Percentiles rank a stretch among this genome's conserved stretches.
These are phyloP conservation scores for Plebejus argus DNA, from an alignment of 2,888 invertebrate species.

Conservation along the genomic window DNA sequence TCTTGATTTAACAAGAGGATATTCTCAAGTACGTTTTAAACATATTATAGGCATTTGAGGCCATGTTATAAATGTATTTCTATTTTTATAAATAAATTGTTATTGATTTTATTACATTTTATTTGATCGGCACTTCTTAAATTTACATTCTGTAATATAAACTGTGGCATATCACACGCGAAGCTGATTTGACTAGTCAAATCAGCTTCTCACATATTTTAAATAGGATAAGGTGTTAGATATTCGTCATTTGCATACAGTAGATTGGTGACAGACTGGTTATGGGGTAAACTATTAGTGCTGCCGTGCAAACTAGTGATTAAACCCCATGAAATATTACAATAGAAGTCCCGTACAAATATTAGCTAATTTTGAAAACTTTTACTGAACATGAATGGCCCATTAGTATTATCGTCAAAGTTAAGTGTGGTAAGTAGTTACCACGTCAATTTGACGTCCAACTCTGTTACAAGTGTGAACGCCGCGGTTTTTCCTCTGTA, in stretches of 20 bases:
- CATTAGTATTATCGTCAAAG: no score
- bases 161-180: slow-evolving; percentile 72
- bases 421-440: not conserved
- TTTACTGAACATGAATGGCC: no score
- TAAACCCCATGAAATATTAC: no score
- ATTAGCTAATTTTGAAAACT: no score
- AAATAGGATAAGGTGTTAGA: slow-evolving; percentile 66
- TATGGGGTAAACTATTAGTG: slow-evolving; percentile 29
- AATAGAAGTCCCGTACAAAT: no score
- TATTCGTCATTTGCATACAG: slow-evolving; percentile 53
- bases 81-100: not conserved
- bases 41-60: not conserved
- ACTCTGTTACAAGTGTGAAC: not conserved
- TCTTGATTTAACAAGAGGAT: not conserved
- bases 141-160: slow-evolving; percentile 37
- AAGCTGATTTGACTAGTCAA: slow-evolving; percentile 54
- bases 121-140: slow-evolving; percentile 2
- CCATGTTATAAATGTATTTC: not conserved
- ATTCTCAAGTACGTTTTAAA: not conserved
- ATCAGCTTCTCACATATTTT: slow-evolving; percentile 64
- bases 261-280: slow-evolving; percentile 37
- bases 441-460: not conserved
- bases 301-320: not conserved
- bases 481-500: not conserved
- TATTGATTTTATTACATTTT: not conserved